Evolutionary conservation across 2,888 invertebrate genomes (phyloP), one percentile per base, ranked within the genome.

Genomic region (Leptothorax acervorum): DNA sequence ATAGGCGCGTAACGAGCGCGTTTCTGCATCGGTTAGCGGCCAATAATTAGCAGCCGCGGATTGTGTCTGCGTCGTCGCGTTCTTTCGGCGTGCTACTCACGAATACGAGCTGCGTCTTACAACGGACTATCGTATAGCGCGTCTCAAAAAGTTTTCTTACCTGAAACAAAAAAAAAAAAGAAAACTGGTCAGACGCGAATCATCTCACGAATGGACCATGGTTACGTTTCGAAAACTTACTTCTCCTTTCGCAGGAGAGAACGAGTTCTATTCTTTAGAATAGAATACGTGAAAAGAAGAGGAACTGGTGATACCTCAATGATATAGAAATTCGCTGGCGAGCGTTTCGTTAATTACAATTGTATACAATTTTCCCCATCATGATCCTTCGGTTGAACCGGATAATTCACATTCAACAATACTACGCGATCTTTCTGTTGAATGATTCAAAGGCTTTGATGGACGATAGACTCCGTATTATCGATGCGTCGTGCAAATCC

Each of bases 1-100:
- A 93, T 92, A 90, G 92, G 84, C 89, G 85, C 85, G 87, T 91
- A 93, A 92, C 90, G 90, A 91, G 90, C 87, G 87, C 90, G 88
- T 89, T 89, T 86, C 88, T 90, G 89, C 90, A 89, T 91, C 92
- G 92, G 93, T 92, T 91, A 92, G 90, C 88, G 88, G 85, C 81
- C 89, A 87, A 92, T 92, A 92, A 93, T 93, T 90, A 92, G 90
- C 87, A 86, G 85, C 76, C 83, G 82, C 81, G n/a, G 45, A 70
- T 35, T 57, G 57, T 45, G 28, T 66, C 18, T 2, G 35, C 4
- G 39, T 23, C 23, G 48, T 35, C 23, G 23, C 12, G 0, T 82
- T 76, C 83, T 83, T 81, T 66, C 11, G 4, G 48, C n/a, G 28
- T 66, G 57, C 35, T 70, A 68, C 75, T 82, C 84, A 74, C 68